Evolutionary conservation across 2,113 vertebrate species (phyloP).

Genomic region (Menidia beryllina): DNA sequence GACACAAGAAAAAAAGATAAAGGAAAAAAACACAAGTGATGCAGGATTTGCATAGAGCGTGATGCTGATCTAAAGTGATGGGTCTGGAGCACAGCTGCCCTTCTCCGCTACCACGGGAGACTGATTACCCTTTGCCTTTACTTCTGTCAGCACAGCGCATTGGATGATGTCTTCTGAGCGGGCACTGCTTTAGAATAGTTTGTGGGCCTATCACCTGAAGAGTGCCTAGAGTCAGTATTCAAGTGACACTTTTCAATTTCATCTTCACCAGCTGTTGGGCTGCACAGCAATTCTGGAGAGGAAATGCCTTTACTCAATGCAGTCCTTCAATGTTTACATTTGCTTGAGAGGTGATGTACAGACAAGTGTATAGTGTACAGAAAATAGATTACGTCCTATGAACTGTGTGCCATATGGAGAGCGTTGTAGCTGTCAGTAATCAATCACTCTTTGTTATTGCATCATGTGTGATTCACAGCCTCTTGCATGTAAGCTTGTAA

Average conservation of each 20-base stretch:
- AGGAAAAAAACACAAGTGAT: conserved; percentile 2
- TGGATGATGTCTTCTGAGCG: conserved; percentile 22
- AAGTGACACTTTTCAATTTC: conserved; percentile 13
- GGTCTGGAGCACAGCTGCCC: conserved; percentile 71
- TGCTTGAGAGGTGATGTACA: conserved; percentile 28
- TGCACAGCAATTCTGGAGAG: conserved; percentile 15
- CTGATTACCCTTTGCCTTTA: conserved; percentile 41
- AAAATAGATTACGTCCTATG: conserved; percentile 16
- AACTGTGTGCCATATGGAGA: conserved; percentile 10
- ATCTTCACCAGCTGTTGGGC: not conserved
- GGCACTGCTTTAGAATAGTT: conserved; percentile 4
- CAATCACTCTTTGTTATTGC: conserved; percentile 35
- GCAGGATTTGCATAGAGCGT: conserved; percentile 44
- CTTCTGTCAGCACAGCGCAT: conserved; percentile 24
- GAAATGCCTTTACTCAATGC: conserved; percentile 44
- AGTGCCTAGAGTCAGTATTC: conserved; percentile 32
- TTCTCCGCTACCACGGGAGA: conserved; percentile 69
- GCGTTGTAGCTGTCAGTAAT: conserved; percentile 16
- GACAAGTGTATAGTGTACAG: conserved; percentile 34
- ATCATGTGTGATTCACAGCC: conserved; percentile 21
- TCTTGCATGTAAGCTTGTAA: not conserved
- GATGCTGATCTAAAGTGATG: conserved; percentile 45
- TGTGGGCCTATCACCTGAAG: conserved; percentile 1
- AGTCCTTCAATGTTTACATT: conserved; percentile 63
- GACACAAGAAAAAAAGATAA: conserved; percentile 3